These are phyloP conservation scores for Apamea anceps DNA, from an alignment of 2,888 invertebrate species.

Conservation along the genomic window DNA sequence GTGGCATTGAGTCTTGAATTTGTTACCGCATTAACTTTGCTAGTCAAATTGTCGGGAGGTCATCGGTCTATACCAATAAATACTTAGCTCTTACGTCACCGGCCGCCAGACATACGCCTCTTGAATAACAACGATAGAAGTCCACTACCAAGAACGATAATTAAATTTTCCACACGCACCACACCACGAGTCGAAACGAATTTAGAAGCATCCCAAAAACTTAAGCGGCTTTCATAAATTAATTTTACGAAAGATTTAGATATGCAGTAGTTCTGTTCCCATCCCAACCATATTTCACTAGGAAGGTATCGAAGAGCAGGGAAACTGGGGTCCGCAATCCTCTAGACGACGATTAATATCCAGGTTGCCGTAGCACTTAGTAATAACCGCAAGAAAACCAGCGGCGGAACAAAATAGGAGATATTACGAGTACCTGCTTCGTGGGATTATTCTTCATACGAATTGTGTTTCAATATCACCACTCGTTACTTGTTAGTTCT, in stretches of 20 bases:
- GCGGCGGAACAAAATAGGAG: slow-evolving; percentile 67
- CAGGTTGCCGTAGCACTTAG: slow-evolving; percentile 73
- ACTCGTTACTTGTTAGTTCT: slow-evolving; percentile 59
- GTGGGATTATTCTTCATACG: slow-evolving; percentile 54
- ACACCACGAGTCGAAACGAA: slow-evolving; percentile 76
- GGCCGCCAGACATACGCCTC: slow-evolving; percentile 82
- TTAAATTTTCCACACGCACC: slow-evolving; percentile 87
- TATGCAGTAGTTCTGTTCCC: slow-evolving; percentile 64
- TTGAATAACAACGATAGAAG: slow-evolving; percentile 86
- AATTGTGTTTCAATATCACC: slow-evolving; percentile 51
- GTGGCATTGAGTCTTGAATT: slow-evolving; percentile 58
- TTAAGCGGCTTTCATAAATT: slow-evolving; percentile 58
- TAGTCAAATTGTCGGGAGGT: slow-evolving; percentile 81
- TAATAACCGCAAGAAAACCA: slow-evolving; percentile 71
- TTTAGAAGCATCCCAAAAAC: slow-evolving; percentile 74
- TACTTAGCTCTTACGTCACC: slow-evolving; percentile 84
- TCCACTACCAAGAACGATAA: slow-evolving; percentile 82
- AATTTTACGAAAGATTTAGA: slow-evolving; percentile 64
- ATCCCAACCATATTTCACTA: slow-evolving; percentile 70
- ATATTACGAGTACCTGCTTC: slow-evolving; percentile 54
- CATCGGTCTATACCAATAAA: slow-evolving; percentile 83
- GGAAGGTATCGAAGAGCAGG: slow-evolving; percentile 68
- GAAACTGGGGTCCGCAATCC: slow-evolving; percentile 72
- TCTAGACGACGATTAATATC: slow-evolving; percentile 81
- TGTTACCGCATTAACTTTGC: slow-evolving; percentile 59